Conservation (phyloP, 2,888 invertebrate species). For the Chaetogeoica ovagalla region DNA sequence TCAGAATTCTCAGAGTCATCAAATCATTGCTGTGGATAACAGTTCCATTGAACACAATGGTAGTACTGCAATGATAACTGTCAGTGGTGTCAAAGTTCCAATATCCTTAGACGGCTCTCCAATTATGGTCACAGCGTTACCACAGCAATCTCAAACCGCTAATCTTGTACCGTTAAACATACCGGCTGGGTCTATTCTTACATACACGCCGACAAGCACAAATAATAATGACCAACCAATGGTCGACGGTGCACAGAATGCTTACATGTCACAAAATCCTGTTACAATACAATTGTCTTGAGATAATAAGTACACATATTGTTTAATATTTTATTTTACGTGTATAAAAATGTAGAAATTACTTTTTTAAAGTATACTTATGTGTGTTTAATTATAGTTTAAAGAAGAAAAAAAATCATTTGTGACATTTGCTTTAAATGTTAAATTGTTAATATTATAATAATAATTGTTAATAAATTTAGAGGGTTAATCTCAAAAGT, state of each 20-base stretch:
- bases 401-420: no score
- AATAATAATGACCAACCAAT: slow-evolving; percentile 39
- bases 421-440: no score
- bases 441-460: no score
- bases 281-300: slow-evolving; percentile 45
- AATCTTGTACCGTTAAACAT: slow-evolving; percentile 28
- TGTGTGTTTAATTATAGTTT: not conserved
- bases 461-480: no score
- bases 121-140: slow-evolving; percentile 40
- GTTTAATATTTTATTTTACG: not conserved
- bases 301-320: not conserved
- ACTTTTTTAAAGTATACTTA: no score
- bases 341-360: not conserved
- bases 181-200: slow-evolving; percentile 34
- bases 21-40: slow-evolving; percentile 37
- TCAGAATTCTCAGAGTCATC: slow-evolving; percentile 35
- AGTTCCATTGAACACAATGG: slow-evolving; percentile 25
- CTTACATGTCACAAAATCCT: slow-evolving; percentile 35
- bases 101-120: slow-evolving; percentile 37
- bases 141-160: slow-evolving; percentile 21
- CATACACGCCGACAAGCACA: slow-evolving; percentile 26
- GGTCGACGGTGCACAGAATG: slow-evolving; percentile 25
- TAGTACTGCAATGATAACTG: slow-evolving; percentile 44
- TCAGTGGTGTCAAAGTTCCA: slow-evolving; percentile 50
- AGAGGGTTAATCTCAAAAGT: not conserved